Evolutionary conservation across 2,113 vertebrate genomes (phyloP).

Genomic region (Motacilla alba): DNA sequence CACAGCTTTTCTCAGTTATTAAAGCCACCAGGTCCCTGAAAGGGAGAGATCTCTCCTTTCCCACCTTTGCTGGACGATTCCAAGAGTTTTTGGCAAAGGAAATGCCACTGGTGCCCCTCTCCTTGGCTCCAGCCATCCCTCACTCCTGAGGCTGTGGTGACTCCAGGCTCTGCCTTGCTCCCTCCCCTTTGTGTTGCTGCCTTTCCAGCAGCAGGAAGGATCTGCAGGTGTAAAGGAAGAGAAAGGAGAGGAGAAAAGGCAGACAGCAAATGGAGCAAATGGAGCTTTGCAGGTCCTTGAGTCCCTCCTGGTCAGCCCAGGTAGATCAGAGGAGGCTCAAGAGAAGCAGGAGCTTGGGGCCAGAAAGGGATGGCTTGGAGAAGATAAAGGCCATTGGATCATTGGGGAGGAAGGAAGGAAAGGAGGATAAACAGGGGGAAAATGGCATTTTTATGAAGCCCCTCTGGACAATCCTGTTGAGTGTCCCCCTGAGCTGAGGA

Average conservation of each 20-base stretch:
- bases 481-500: not conserved
- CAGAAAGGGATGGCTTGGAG: not conserved
- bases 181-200: not conserved
- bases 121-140: not conserved
- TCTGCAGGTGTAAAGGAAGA: not conserved
- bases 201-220: not conserved
- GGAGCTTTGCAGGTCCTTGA: not conserved
- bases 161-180: not conserved
- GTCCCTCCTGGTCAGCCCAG: not conserved
- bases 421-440: not conserved
- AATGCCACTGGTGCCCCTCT: not conserved
- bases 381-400: not conserved
- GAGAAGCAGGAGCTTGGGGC: not conserved
- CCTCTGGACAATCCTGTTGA: not conserved
- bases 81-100: not conserved
- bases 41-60: not conserved
- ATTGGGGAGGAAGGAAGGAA: not conserved
- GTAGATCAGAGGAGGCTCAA: not conserved
- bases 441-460: rapidly evolving
- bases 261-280: not conserved
- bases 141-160: rapidly evolving
- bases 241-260: not conserved
- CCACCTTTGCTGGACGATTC: not conserved
- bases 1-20: not conserved
- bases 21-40: not conserved